Percentiles rank a stretch among this genome's conserved stretches.
phyloP scores from a whole-genome alignment of 2,113 vertebrate species.

The Fulica atra region DNA sequence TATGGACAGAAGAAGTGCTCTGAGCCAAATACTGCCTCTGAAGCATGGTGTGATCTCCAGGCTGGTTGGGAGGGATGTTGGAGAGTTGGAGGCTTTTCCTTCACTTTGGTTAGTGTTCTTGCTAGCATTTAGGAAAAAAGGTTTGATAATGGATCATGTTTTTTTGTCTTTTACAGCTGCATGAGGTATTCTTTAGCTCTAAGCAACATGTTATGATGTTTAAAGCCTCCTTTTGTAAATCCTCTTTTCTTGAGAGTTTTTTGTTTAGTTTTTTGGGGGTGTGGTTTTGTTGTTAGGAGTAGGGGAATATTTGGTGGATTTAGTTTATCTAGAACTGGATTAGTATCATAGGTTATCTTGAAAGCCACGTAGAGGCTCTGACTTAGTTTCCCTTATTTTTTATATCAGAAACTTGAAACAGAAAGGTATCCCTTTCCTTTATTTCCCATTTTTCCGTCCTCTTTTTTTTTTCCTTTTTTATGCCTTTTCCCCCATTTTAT shows the following conservation, averaged over 20 bases:
- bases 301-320: neutral
- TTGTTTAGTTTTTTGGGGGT: neutral
- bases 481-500: accelerated
- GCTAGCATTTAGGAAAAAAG: neutral
- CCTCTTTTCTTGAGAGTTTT: neutral
- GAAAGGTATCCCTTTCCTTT: neutral
- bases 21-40: neutral
- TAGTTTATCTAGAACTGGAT: neutral
- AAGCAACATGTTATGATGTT: neutral
- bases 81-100: neutral
- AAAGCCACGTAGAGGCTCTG: neutral
- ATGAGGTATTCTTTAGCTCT: neutral
- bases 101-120: neutral
- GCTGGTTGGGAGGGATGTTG: neutral
- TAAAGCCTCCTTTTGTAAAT: neutral
- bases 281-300: neutral
- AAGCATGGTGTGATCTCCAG: neutral
- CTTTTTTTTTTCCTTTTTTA: neutral
- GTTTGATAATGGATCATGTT: neutral
- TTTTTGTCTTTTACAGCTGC: neutral
- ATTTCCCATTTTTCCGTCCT: neutral
- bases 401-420: neutral
- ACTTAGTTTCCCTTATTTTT: neutral
- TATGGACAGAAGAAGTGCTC: neutral
- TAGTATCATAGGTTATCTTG: neutral